Percentiles rank a stretch among this genome's conserved stretches.
Conservation (phyloP, 2,797 vertebrate species). For the Apogon hyalosoma region DNA sequence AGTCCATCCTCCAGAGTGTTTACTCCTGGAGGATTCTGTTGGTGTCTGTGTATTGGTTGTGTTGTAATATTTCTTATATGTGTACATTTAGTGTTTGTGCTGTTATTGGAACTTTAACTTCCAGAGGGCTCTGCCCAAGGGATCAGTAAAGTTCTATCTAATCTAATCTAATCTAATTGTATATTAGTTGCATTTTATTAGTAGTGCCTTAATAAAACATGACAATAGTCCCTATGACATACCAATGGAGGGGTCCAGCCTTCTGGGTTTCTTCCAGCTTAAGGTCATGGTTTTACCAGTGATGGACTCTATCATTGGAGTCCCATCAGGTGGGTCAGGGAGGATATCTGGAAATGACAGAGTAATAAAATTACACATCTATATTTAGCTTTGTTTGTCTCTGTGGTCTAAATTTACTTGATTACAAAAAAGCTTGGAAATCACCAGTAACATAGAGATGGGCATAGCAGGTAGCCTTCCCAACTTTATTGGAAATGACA, state of each 20-base stretch:
- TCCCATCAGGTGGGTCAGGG: slow-evolving; percentile 93
- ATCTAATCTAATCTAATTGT: too few species aligned
- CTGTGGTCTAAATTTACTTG: neutral
- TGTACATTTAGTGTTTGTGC: too few species aligned
- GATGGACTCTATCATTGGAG: slow-evolving; percentile 88
- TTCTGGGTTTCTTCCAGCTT: slow-evolving; percentile 92
- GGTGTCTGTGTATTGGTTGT: too few species aligned
- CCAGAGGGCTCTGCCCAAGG: too few species aligned
- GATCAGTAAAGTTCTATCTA: too few species aligned
- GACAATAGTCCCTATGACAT: slow-evolving; percentile 25
- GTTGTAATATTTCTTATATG: too few species aligned
- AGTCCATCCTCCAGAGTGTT: too few species aligned
- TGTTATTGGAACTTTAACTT: too few species aligned
- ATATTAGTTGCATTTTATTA: neutral
- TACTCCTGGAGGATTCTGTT: too few species aligned
- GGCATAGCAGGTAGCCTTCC: slow-evolving; percentile 97
- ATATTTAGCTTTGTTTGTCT: neutral
- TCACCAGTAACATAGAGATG: slow-evolving; percentile 97
- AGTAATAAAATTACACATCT: neutral
- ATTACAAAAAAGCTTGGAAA: neutral
- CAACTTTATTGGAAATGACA: slow-evolving; percentile 98
- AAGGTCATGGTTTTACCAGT: slow-evolving; percentile 92
- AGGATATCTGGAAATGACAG: slow-evolving; percentile 88
- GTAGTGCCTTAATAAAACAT: neutral
- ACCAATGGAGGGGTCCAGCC: slow-evolving; percentile 95